Evolutionary conservation across 2,113 vertebrate genomes (phyloP).

Genomic region (Orientallactaga bullata): DNA sequence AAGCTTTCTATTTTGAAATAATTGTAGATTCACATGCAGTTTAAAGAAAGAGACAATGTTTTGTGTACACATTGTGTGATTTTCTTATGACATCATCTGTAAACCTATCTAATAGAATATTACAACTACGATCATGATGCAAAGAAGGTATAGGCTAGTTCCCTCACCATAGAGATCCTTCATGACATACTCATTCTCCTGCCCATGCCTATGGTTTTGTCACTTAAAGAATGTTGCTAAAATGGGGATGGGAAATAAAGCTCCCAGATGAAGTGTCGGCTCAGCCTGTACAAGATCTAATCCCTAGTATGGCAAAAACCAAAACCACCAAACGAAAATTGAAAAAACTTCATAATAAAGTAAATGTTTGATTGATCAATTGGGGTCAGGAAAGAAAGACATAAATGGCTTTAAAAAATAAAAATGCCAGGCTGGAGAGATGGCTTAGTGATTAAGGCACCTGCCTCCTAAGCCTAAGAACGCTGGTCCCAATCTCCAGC

Average conservation of each 20-base stretch:
- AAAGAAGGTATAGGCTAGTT: background rate
- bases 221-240: background rate
- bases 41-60: background rate
- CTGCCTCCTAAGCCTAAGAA: too few species aligned
- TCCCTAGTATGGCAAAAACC: background rate
- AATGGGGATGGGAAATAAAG: background rate
- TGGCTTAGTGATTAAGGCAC: too few species aligned
- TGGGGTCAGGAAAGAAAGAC: background rate
- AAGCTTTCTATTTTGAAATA: background rate
- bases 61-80: background rate
- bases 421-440: too few species aligned
- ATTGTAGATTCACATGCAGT: background rate
- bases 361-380: too few species aligned
- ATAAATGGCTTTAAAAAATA: background rate
- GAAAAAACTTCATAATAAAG: too few species aligned
- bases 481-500: too few species aligned
- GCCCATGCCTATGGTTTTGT: background rate
- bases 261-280: background rate
- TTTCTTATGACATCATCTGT: background rate
- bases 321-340: background rate
- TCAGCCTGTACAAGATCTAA: background rate
- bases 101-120: background rate
- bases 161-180: background rate
- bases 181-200: background rate
- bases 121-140: background rate